Base-by-base conservation (phyloP, 1,140 invertebrate species). In the Drosophila nikananu region DNA sequence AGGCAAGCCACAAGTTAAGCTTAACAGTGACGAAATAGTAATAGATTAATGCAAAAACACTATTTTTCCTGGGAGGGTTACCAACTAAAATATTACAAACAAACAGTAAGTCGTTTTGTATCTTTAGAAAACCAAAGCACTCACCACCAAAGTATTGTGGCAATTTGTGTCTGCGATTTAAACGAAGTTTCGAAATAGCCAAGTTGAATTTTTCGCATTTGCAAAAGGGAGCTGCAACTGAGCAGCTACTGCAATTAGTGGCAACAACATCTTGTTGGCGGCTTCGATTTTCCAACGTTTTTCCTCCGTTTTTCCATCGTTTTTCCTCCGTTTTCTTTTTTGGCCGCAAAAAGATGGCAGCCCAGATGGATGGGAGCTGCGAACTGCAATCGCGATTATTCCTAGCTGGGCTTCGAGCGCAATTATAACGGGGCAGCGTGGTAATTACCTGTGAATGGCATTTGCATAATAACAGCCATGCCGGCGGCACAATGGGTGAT, bases 361-460 rank as follows among this genome's bases (percentile, higher is more conserved):
- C n/a, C 17, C 44, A 39, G 60, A 42, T 44, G 39, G 42, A 63
- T 68, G 55, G n/a, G 35, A 70, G 49, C 66, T 35, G 63, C 74
- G 73, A 78, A 67, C 67, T 81, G 80, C 83, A 80, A 81, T 90
- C 83, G 90, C 87, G 90, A 91, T 91, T 91, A 91, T 91, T 91
- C 82, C 86, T 91, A 89, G 82, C 76, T 83, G 81, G 89, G 89
- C 89, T 89, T 90, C 75, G 84, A 91, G 81, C 73, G 91, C 91
- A 92, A 92, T 92, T 92, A 92, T 92, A 92, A 92, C 91, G 91
- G 91, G 72, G 84, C 91, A 80, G 84, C 83, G 86, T 83, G 81
- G 91, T 87, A 92, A 92, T 92, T 92, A 87, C 81, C 86, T 89
- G 86, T 90, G 86, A 89, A 89, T 90, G 86, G 65, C 84, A 92